Base-by-base conservation (phyloP, 2,888 invertebrate genomes). In the Watsonalla cultraria region DNA sequence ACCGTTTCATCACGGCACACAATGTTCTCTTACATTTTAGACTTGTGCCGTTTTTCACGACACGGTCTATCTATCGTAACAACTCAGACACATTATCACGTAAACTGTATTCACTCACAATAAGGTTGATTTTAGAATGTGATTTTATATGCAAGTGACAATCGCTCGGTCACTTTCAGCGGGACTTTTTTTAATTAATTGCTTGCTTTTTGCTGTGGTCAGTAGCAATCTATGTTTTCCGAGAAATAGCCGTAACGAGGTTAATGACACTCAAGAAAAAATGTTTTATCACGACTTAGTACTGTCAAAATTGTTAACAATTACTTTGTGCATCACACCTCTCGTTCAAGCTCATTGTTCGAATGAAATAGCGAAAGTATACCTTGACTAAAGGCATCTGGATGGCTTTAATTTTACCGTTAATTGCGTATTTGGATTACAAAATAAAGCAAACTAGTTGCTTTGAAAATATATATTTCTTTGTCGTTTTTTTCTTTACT, bases 101-200 rank as follows among this genome's bases (percentile, higher is more conserved):
- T 33, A 6, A 51, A 48, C 47, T 53, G 47, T 63, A 65, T 42
- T 0, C 42, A 0, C 5, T 13, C 13, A 8, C 0, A 0, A 39
- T 53, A 75, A 54, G 51, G 55, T 65, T 24, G 5, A 62, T 51
- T 66, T 54, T 72, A n/a, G 35, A 1, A 54, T 59, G 47, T 8
- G 6, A 2, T 13, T 5, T 6, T 46, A 47, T 15, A 14, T 49
- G 49, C 37, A 49, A 48, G 39, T 49, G 5, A 7, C 24, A 50
- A 51, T 61, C 60, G 59, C 61, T 58, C 54, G 57, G 60, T 58
- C 58, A 58, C 63, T 68, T 72, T 69, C 65, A 78, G 74, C 72
- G 72, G 70, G 72, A 78, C 72, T 81, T 79, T 83, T 82, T 82
- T 77, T 71, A 84, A 84, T 82, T 85, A 85, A 82, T 85, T 84